Evolutionary conservation across 2,797 vertebrate genomes (phyloP).

Genomic region (Botia kubotai): DNA sequence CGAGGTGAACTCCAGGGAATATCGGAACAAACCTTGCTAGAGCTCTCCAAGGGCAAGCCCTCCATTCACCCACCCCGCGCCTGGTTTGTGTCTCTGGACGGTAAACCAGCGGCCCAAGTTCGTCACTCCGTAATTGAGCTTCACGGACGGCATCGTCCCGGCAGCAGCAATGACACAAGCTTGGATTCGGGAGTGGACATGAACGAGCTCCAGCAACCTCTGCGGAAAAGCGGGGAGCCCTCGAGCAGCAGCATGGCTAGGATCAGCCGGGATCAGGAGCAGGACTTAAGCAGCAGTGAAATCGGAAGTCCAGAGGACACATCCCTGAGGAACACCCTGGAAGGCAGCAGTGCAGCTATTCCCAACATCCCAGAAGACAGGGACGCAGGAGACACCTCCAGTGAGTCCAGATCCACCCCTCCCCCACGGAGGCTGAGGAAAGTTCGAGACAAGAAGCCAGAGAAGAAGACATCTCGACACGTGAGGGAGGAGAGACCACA

Average conservation of each 20-base stretch:
- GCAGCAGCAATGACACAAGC: constrained; percentile 94
- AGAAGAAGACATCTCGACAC: constrained; percentile 87
- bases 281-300: constrained; percentile 93
- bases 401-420: constrained; percentile 78
- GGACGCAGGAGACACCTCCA: constrained; percentile 79
- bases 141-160: constrained; percentile 82
- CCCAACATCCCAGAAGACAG: constrained; percentile 84
- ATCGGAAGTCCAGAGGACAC: constrained; percentile 93
- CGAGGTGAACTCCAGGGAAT: constrained; percentile 91
- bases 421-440: constrained; percentile 80
- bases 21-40: constrained; percentile 91
- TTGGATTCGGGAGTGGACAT: constrained; percentile 97
- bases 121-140: constrained; percentile 95
- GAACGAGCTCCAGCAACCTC: constrained; percentile 87
- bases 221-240: constrained; percentile 83
- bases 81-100: constrained; percentile 96
- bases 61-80: constrained; percentile 86
- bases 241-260: constrained; percentile 83
- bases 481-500: constrained; percentile 86
- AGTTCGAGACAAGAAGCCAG: constrained; percentile 81
- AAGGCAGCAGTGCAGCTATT: constrained; percentile 81
- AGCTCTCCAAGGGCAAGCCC: constrained; percentile 88
- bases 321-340: constrained; percentile 83
- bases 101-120: constrained; percentile 89
- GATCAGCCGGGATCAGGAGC: constrained; percentile 84